These are phyloP conservation scores for Phylloscopus collybita DNA, from an alignment of 2,797 vertebrate genomes.

Conservation along the genomic window DNA sequence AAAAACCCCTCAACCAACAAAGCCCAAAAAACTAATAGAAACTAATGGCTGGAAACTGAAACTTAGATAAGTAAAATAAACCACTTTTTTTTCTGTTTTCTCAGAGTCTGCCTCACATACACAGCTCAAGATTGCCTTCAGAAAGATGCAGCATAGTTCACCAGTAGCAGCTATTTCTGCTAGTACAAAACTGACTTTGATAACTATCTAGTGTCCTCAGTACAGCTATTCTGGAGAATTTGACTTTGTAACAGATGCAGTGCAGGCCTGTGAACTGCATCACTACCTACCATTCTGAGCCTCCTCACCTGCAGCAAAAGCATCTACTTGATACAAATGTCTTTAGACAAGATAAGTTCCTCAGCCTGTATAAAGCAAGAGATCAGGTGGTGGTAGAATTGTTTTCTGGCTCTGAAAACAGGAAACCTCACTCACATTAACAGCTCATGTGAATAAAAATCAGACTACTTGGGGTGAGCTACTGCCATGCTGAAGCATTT, in stretches of 20 bases:
- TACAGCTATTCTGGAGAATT: not conserved
- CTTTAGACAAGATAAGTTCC: not conserved
- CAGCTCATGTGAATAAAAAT: not conserved
- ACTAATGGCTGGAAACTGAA: not conserved
- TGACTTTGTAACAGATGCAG: not conserved
- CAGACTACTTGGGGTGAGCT: not conserved
- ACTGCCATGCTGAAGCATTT: not conserved
- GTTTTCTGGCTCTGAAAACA: not conserved
- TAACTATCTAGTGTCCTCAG: fast-evolving
- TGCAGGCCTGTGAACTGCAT: not conserved
- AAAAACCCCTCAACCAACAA: not conserved
- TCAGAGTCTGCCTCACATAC: not conserved
- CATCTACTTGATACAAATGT: not conserved
- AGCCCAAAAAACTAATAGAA: not conserved
- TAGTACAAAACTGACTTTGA: not conserved
- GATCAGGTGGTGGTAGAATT: not conserved
- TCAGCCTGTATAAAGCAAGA: not conserved
- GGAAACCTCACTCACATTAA: not conserved
- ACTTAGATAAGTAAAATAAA: not conserved
- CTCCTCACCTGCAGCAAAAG: not conserved
- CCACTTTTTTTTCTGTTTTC: not conserved
- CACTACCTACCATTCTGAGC: not conserved
- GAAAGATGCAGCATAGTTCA: not conserved
- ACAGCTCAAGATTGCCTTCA: not conserved
- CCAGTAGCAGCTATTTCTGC: not conserved